Evolutionary conservation across 1,140 invertebrate species (phyloP).

Genomic region (Drosophila grimshawi): DNA sequence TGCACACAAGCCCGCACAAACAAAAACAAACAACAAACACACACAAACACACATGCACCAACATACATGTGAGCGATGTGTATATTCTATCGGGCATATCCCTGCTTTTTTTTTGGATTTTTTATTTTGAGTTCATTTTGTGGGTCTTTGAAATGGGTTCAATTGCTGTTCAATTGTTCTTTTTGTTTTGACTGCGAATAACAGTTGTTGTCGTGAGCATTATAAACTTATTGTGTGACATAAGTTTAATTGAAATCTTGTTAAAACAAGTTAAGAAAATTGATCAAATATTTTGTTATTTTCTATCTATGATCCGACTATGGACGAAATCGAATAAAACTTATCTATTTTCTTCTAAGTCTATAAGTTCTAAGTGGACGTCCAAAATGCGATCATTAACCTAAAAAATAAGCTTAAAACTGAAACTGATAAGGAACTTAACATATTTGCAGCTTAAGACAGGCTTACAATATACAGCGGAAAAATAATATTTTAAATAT

Average conservation of each 20-base stretch:
- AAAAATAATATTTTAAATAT: background rate
- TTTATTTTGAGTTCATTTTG: conserved; percentile 39
- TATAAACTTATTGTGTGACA: background rate
- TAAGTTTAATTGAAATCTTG: conserved; percentile 3
- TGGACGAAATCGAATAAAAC: too few species aligned
- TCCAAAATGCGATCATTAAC: too few species aligned
- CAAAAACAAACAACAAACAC: conserved; percentile 18
- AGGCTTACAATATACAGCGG: background rate
- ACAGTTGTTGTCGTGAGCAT: conserved; percentile 8
- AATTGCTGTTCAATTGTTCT: conserved; percentile 53
- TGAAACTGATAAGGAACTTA: too few species aligned
- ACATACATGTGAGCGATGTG: conserved; percentile 8
- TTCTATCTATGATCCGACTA: too few species aligned
- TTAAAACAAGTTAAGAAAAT: background rate
- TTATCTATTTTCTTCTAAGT: too few species aligned
- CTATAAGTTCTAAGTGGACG: too few species aligned
- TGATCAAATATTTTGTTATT: too few species aligned
- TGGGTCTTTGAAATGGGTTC: conserved; percentile 11
- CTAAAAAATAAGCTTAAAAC: too few species aligned
- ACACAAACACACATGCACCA: conserved; percentile 21
- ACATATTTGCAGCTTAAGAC: too few species aligned
- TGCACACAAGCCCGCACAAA: conserved; percentile 31
- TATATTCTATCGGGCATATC: conserved; percentile 14
- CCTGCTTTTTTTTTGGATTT: conserved; percentile 2
- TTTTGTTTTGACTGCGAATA: conserved; percentile 37